phyloP scores from a whole-genome alignment of 1,140 invertebrate genomes.

The Drosophila prosaltans region DNA sequence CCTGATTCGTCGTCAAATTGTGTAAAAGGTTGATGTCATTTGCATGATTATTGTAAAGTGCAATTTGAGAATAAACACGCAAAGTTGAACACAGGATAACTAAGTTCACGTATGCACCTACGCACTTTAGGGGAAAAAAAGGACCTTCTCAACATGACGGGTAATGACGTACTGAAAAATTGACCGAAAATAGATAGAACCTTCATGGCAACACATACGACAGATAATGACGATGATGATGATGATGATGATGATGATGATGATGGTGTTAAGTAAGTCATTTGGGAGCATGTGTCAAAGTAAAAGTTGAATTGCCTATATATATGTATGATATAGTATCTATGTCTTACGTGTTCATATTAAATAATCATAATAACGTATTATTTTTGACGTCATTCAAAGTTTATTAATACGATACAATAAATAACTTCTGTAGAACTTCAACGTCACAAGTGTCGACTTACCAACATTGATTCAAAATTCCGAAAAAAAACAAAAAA shows the following conservation, averaged over 20 bases:
- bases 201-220: not conserved
- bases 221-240: not conserved
- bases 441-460: slow-evolving; percentile 2
- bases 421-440: not conserved
- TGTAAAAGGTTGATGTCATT: not conserved
- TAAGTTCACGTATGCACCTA: not conserved
- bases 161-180: not conserved
- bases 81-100: not conserved
- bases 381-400: slow-evolving; percentile 9
- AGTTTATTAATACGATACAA: slow-evolving; percentile 1
- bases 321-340: not conserved
- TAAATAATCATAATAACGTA: not conserved
- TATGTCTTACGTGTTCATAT: not conserved
- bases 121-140: not conserved
- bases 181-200: not conserved
- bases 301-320: not conserved
- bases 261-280: slow-evolving; percentile 8
- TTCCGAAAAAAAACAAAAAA: not conserved
- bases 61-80: not conserved
- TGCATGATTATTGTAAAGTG: not conserved
- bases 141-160: not conserved
- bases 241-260: not conserved
- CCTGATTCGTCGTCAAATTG: too few relatives aligned
- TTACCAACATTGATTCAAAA: slow-evolving; percentile 1
- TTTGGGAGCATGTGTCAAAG: not conserved